These are phyloP conservation scores for Cyprinella venusta DNA, from an alignment of 2,797 vertebrate species.

Conservation along the genomic window DNA sequence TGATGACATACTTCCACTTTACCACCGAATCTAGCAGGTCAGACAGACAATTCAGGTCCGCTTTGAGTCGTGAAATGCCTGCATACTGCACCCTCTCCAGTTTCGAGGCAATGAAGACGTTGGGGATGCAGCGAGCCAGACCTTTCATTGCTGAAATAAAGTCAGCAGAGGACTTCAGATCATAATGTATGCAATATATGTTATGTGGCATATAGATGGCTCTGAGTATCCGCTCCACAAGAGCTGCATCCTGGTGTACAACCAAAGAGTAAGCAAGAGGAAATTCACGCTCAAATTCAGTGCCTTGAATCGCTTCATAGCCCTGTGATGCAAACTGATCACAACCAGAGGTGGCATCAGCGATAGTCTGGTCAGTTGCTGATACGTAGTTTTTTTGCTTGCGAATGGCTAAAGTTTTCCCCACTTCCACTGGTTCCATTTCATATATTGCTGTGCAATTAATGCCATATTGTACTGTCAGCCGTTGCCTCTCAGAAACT, in stretches of 20 bases:
- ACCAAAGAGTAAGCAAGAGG: constrained; percentile 90
- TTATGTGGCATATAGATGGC: constrained; percentile 85
- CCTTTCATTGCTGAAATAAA: constrained; percentile 85
- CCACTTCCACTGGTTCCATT: constrained; percentile 72
- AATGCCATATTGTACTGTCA: constrained; percentile 50
- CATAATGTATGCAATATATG: constrained; percentile 92
- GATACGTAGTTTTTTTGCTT: constrained; percentile 7
- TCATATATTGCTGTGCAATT: constrained; percentile 69
- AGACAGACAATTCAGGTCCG: constrained; percentile 89
- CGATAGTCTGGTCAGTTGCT: constrained; percentile 59
- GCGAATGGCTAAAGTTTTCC: constrained; percentile 65
- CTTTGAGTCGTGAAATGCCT: constrained; percentile 86
- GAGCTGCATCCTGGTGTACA: constrained; percentile 87
- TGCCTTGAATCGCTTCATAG: constrained; percentile 64
- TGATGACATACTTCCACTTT: constrained; percentile 89
- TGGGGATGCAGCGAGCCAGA: constrained; percentile 83
- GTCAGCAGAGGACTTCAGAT: constrained; percentile 79
- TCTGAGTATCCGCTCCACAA: constrained; percentile 86
- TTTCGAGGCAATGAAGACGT: constrained; percentile 88
- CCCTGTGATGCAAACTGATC: constrained; percentile 54
- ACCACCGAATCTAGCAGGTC: constrained; percentile 83
- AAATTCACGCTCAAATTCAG: constrained; percentile 78
- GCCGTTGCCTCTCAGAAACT: background rate
- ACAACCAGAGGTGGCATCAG: constrained; percentile 61
- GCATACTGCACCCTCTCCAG: constrained; percentile 88